Conservation (phyloP, 2,113 vertebrate genomes). For the Grus americana region DNA sequence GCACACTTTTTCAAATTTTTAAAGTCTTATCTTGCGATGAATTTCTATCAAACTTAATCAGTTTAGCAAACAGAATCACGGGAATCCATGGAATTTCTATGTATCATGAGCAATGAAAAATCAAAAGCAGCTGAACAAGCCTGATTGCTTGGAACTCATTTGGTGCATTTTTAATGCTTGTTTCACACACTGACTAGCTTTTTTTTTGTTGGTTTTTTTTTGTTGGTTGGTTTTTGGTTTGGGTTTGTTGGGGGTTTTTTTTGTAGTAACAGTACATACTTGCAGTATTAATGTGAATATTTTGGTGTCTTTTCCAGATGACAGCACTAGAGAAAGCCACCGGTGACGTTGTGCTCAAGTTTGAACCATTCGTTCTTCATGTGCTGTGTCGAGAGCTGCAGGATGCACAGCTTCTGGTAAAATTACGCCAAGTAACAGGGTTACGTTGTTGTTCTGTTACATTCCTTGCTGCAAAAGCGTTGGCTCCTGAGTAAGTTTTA, state of each 20-base stretch:
- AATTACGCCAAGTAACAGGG: background rate
- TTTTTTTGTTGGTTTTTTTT: conserved; percentile 12
- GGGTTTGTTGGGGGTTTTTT: background rate
- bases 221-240: background rate
- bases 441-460: background rate
- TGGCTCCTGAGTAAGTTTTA: background rate
- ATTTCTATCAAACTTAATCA: background rate
- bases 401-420: conserved; percentile 91
- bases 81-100: background rate
- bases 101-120: background rate
- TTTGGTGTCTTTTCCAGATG: conserved; percentile 67
- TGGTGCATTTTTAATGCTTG: background rate
- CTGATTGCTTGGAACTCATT: background rate
- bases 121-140: background rate
- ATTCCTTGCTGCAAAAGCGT: background rate
- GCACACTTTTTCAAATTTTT: background rate
- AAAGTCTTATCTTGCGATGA: background rate
- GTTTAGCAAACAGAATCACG: background rate
- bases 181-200: background rate
- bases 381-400: conserved; percentile 84
- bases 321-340: conserved; percentile 70
- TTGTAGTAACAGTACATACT: background rate
- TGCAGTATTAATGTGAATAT: background rate
- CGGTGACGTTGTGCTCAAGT: conserved; percentile 85
- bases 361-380: conserved; percentile 92